These are phyloP conservation scores for Motacilla alba DNA, from an alignment of 2,113 vertebrate species.

Conservation along the genomic window DNA sequence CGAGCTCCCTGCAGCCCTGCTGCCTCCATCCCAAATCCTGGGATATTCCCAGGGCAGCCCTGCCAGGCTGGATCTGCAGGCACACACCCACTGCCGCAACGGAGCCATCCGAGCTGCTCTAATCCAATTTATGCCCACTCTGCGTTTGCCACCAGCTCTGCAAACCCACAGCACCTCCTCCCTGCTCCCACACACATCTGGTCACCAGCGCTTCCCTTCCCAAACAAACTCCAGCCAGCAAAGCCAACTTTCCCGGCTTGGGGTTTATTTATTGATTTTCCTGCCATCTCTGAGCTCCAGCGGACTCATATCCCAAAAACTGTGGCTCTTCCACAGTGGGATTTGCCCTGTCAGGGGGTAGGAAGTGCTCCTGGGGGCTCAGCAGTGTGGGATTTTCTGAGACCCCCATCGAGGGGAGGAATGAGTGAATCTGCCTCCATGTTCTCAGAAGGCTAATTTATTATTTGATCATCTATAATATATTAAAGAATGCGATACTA, in stretches of 20 bases:
- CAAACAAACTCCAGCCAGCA: not conserved
- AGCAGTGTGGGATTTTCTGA: not conserved
- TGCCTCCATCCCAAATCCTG: not conserved
- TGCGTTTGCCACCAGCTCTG: conserved; percentile 1
- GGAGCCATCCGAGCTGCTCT: not conserved
- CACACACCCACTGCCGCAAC: not conserved
- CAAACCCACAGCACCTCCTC: conserved; percentile 20
- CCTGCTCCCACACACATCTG: conserved; percentile 57
- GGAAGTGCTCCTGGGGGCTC: not conserved
- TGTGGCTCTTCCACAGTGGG: not conserved
- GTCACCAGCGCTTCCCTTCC: not conserved
- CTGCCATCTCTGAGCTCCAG: not conserved
- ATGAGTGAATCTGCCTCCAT: no score
- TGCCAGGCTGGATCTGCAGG: not conserved
- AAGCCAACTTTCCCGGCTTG: not conserved
- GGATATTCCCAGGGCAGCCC: not conserved
- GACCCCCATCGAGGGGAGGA: no score
- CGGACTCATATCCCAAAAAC: not conserved
- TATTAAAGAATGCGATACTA: no score
- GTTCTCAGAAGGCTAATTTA: no score
- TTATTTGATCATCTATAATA: no score
- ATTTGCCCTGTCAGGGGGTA: not conserved
- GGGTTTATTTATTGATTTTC: not conserved
- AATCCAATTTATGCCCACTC: not conserved
- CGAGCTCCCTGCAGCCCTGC: fast-evolving